Percentiles rank a stretch among this genome's conserved stretches.
Conservation (phyloP, 2,797 vertebrate genomes). For the Phoeniculus purpureus region DNA sequence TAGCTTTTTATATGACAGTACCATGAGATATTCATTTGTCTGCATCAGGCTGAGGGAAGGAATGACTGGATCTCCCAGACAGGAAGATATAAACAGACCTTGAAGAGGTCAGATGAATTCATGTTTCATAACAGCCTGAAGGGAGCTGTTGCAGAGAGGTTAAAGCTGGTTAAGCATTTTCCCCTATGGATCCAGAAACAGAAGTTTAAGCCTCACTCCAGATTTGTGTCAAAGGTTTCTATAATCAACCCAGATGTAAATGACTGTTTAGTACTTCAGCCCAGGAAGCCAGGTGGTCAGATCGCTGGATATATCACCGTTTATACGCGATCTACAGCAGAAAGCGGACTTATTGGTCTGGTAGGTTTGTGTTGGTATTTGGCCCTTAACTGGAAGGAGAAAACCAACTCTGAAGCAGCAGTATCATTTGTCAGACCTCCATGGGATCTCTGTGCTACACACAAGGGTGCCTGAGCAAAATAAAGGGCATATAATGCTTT, state of each 20-base stretch:
- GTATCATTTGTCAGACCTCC: neutral
- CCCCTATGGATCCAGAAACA: constrained; percentile 10
- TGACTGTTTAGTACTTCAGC: neutral
- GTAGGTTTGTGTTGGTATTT: neutral
- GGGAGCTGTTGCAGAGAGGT: constrained; percentile 46
- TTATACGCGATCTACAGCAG: neutral
- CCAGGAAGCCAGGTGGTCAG: neutral
- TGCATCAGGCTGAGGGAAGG: constrained; percentile 48
- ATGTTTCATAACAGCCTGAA: constrained; percentile 68
- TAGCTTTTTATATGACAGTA: constrained; percentile 70
- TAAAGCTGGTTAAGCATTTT: constrained; percentile 63
- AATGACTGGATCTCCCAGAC: constrained; percentile 63
- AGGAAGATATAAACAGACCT: constrained; percentile 73
- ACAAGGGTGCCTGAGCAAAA: neutral
- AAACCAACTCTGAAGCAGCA: neutral
- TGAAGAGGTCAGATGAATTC: constrained; percentile 72
- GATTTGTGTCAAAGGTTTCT: neutral
- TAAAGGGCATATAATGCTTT: neutral
- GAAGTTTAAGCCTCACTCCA: neutral
- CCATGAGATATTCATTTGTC: constrained; percentile 70
- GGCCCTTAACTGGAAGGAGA: neutral
- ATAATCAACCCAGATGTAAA: constrained; percentile 13
- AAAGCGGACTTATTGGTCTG: neutral
- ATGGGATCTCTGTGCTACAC: neutral
- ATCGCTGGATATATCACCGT: neutral